These are phyloP conservation scores for Macrocentrus cingulum DNA, from an alignment of 1,140 invertebrate species.

Conservation along the genomic window DNA sequence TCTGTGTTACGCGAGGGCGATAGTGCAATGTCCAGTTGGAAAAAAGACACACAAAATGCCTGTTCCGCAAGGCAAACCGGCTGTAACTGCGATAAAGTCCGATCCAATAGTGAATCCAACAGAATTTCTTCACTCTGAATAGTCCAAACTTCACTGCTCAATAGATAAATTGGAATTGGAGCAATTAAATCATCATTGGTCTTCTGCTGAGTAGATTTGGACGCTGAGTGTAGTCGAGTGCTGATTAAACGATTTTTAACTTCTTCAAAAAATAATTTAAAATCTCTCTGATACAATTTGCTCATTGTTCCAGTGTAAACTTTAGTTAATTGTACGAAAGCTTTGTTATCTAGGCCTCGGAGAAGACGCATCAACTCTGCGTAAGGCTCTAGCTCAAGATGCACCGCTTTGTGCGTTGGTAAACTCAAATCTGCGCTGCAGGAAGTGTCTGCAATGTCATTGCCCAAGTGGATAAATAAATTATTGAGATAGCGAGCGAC, in stretches of 20 bases:
- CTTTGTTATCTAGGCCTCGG: constrained; percentile 80
- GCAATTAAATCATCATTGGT: constrained; percentile 49
- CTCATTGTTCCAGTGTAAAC: constrained; percentile 78
- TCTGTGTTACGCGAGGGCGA: constrained; percentile 51
- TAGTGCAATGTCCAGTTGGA: constrained; percentile 75
- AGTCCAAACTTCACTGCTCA: constrained; percentile 49
- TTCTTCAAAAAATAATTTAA: constrained; percentile 77
- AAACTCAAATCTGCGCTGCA: constrained; percentile 65
- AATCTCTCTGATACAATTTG: constrained; percentile 83
- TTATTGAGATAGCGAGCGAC: constrained; percentile 88
- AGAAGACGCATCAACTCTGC: constrained; percentile 89
- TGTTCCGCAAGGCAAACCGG: constrained; percentile 93
- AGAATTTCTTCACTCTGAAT: constrained; percentile 51
- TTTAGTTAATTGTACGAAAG: constrained; percentile 77
- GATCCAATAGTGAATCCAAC: constrained; percentile 73
- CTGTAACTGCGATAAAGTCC: constrained; percentile 84
- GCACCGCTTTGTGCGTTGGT: constrained; percentile 76
- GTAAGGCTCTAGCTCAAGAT: constrained; percentile 81
- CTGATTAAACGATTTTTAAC: constrained; percentile 63
- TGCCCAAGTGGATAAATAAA: constrained; percentile 87
- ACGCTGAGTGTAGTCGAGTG: constrained; percentile 44
- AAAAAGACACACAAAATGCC: constrained; percentile 92
- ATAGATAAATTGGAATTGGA: constrained; percentile 49
- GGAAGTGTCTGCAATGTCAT: constrained; percentile 66
- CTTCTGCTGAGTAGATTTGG: constrained; percentile 41